Evolutionary conservation across 1,140 invertebrate species (phyloP), one percentile per base, ranked within the genome.

Genomic region (Orius insidiosus): DNA sequence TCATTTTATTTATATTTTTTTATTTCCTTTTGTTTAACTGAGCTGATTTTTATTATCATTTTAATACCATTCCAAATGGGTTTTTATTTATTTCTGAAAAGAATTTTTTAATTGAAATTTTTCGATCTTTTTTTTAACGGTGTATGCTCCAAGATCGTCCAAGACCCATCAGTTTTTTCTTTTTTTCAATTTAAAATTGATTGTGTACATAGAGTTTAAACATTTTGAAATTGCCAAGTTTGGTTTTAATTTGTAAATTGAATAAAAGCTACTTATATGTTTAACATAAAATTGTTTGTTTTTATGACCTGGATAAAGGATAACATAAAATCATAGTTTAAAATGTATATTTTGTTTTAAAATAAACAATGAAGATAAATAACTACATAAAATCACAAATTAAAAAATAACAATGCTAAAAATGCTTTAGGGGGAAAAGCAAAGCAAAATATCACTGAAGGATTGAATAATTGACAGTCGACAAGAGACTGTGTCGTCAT

Each of bases 231-330:
- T 44, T 49, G 42, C 47, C 42, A 45, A 33, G 19, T 45, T 31
- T 41, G 47, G 43, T 49, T 49, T 44, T 49, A 31, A 49, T 49
- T 49, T 49, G 47, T 49, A 49, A 49, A 49, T 35, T 45, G 47
- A 44, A 49, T 49, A 43, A 49, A 49, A 45, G 47, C 47, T 49
- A 49, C 47, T 49, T 49, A 49, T 49, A 49, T 49, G 47, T 49
- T 49, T 49, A 44, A 45, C 42, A 33, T 40, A 32, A 43, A 32
- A 24, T 24, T 43, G 18, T 43, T 43, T 42, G 11, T 42, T 42
- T 9, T 39, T 39, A 39, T 38, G 24, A 24, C 24, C 24, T 24
- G 24, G 24, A n/a, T n/a, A 24, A 24, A 24, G n/a, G n/a, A n/a
- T n/a, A n/a, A n/a, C n/a, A n/a, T n/a, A n/a, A n/a, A n/a, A n/a